These are phyloP conservation scores for Oryctolagus cuniculus DNA, from an alignment of 2,113 vertebrate species.

Conservation along the genomic window mOryCun1.1 NC_091453.1:74336501-74337000, in stretches of 20 bases:
- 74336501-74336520: slow-evolving; percentile 77
- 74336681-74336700: not conserved
- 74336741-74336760: not conserved
- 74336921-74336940: not conserved
- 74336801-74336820: not conserved
- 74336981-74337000: too few relatives aligned
- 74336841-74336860: not conserved
- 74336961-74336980: too few relatives aligned
- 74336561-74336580: slow-evolving; percentile 74
- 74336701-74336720: not conserved
- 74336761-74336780: not conserved
- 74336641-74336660: slow-evolving; percentile 29
- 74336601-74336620: slow-evolving; percentile 66
- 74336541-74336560: slow-evolving; percentile 81
- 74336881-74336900: not conserved
- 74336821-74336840: not conserved
- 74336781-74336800: not conserved
- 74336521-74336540: slow-evolving; percentile 77
- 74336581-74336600: slow-evolving; percentile 77
- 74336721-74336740: not conserved
- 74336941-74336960: too few relatives aligned
- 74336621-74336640: slow-evolving; percentile 31
- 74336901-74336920: not conserved
- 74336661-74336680: slow-evolving; percentile 28
- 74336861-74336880: not conserved